A percentile compares a stretch with the other conserved stretches of the same genome.
Conservation (phyloP, 1,140 invertebrate species). For the Brachionus sp. region DNA sequence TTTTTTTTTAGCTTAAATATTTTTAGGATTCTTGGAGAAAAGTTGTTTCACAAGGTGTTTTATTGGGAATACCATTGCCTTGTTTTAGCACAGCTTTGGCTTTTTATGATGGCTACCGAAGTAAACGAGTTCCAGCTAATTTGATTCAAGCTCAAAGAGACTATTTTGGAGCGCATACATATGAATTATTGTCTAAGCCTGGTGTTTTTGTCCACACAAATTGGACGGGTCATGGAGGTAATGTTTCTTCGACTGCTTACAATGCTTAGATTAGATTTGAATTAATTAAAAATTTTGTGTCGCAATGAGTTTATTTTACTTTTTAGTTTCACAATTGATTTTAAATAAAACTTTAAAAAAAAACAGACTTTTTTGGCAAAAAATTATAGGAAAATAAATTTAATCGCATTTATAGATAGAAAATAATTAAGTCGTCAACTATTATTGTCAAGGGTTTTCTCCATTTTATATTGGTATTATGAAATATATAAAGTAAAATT, state of each 20-base stretch:
- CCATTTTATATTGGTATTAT: too few relatives aligned
- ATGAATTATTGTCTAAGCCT: constrained; percentile 79
- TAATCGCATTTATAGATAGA: too few relatives aligned
- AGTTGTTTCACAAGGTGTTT: constrained; percentile 63
- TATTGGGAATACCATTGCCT: constrained; percentile 82
- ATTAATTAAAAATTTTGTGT: not conserved
- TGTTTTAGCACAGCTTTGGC: constrained; percentile 85
- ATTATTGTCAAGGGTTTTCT: too few relatives aligned
- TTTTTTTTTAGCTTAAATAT: not conserved
- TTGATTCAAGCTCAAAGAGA: constrained; percentile 92
- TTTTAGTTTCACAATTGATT: not conserved
- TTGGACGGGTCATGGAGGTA: constrained; percentile 95
- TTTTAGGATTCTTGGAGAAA: constrained; percentile 62
- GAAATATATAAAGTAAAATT: too few relatives aligned
- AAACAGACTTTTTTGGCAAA: not conserved
- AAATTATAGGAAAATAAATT: too few relatives aligned
- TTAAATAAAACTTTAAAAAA: not conserved
- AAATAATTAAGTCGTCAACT: too few relatives aligned
- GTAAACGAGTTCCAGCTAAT: constrained; percentile 78
- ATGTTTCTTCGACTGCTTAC: constrained; percentile 86
- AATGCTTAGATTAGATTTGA: constrained; percentile 70
- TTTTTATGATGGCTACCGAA: constrained; percentile 93
- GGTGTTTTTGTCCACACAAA: constrained; percentile 93
- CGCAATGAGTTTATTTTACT: not conserved
- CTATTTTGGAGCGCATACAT: constrained; percentile 98